Base-by-base conservation (phyloP, 30 jellyfish, hydroid and myxozoan genomes). In the Pseudorhiza aurosa region DNA sequence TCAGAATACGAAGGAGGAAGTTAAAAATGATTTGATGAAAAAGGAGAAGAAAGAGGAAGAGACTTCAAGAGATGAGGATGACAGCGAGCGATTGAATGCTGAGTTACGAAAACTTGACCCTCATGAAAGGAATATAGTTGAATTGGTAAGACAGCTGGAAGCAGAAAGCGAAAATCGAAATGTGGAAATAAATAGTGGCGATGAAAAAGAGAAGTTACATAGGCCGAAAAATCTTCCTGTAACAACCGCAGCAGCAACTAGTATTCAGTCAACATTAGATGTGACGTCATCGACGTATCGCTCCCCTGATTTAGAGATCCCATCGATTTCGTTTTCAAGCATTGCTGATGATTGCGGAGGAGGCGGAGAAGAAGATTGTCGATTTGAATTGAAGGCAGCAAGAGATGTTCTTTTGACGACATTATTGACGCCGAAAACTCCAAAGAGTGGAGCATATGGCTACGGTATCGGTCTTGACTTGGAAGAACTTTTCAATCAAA, bases 391-490 rank as follows among this genome's bases (percentile, higher is more conserved):
- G 8, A 45, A 46, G 4, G 42, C n/a, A 32, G 30, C 81, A 8
- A 57, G 85, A 57, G 95, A 83, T 71, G 87, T 83, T 4, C 88
- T 83, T 27, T 36, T 83, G 25, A 83, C 95, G 36, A 83, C 95
- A 0, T 62, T 83, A 10, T 33, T 83, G 22, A 91, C 98, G 4
- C 98, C 98, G 25, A 71, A 62, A 29, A 87, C 97, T 2, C 99
- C 99, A 19, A 87, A 79, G 62, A 94, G 96, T 87, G 96, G 99
- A 9, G 99, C 99, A 1, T 88, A 94, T 35, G 99, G 99, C 18
- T 94, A 94, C 44, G 99, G 99, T 18, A 35, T 94, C 39, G 98
- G 98, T 8, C 64, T 93, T 45, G 98, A 93, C 68, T 60, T 93
- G 60, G 98, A 93, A 63, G 98, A 93, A 36, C 47, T 93, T 68